Evolutionary conservation across 2,113 vertebrate genomes (phyloP).

Genomic region (Cryptomyrus ogoouensis): DNA sequence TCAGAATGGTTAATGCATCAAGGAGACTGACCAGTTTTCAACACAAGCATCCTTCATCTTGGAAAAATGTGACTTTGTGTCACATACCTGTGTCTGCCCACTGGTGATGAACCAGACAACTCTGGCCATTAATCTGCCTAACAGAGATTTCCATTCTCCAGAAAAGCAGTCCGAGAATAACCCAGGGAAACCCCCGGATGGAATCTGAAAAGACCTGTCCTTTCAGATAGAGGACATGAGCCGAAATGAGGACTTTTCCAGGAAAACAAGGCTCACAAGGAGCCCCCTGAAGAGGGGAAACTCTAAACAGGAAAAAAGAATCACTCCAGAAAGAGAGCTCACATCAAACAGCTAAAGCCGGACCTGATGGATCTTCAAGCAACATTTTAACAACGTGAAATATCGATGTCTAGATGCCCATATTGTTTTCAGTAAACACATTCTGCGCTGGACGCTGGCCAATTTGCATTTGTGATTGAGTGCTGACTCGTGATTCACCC

Average conservation of each 20-base stretch:
- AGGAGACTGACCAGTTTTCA: background rate
- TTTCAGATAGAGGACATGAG: background rate
- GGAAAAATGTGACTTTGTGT: background rate
- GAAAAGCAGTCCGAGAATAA: background rate
- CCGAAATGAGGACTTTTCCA: background rate
- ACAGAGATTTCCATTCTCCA: background rate
- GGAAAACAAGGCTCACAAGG: background rate
- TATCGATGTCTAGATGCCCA: background rate
- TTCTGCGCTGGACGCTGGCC: background rate
- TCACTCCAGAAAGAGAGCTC: background rate
- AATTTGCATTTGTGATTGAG: conserved; percentile 1
- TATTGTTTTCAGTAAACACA: background rate
- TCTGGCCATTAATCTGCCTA: background rate
- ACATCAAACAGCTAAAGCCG: background rate
- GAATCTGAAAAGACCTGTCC: background rate
- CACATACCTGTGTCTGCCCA: background rate
- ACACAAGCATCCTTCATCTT: background rate
- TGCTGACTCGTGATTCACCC: background rate
- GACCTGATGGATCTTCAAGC: background rate
- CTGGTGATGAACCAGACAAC: background rate
- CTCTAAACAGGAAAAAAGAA: background rate
- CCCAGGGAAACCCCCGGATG: background rate
- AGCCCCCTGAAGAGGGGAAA: background rate
- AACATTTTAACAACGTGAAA: background rate
- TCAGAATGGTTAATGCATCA: background rate